Evolutionary conservation across 2,888 invertebrate genomes (phyloP), one percentile per base, ranked within the genome.

Genomic region (Drosophila ezoana): DNA sequence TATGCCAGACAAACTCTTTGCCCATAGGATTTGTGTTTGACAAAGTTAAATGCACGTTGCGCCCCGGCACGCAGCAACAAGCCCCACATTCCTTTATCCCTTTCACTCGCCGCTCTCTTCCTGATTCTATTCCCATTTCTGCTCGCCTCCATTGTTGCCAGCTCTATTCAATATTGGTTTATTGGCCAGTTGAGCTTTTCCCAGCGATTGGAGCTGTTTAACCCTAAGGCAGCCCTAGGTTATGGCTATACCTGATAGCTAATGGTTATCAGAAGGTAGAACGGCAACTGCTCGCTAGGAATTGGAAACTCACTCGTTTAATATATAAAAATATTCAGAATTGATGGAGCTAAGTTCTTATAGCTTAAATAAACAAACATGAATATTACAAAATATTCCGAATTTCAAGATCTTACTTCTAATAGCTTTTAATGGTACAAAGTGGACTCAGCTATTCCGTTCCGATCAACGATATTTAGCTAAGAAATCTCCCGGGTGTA

Each of bases 11-110:
- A 65, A 87, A 86, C 88, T 82, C 86, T 86, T 86, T 81, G 72
- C 81, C 81, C 80, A 80, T 76, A 76, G 81, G 80, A 84, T 88
- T 87, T 86, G 76, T 84, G 81, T 84, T 88, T 81, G 84, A 73
- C 81, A 86, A 86, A 87, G 87, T 81, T 78, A 81, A 86, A 70
- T 65, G 72, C 77, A 48, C 47, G 35, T 47, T 60, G 43, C 58
- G 47, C 66, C 61, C 56, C 67, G 69, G 72, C 72, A 76, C 79
- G 72, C 67, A 54, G 61, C 59, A 40, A 20, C 53, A n/a, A 23
- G 2, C 32, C 35, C 0, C 13, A 5, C 11, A 0, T 1, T 0
- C 11, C 14, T 13, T 20, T 2, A 3, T 2, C 32, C 4, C 11
- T 37, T 14, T 20, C 8, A 9, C 38, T 11, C 10, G 13, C 14